A percentile compares a stretch with the other conserved stretches of the same genome.
These are phyloP conservation scores for Ylistrum balloti DNA, from an alignment of 1,140 invertebrate genomes.

Conservation along the genomic window DNA sequence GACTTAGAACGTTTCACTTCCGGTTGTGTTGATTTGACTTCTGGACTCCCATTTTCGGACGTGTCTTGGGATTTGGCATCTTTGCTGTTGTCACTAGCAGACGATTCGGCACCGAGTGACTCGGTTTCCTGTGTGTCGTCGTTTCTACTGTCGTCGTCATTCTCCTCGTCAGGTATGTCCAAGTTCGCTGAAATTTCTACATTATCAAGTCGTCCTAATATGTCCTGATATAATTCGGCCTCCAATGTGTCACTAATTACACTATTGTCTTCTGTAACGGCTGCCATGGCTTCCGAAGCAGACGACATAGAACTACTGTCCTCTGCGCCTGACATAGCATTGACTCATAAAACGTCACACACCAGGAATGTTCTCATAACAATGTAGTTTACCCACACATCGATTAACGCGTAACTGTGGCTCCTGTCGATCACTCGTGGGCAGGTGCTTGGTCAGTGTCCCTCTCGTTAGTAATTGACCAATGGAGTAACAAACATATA, in stretches of 20 bases:
- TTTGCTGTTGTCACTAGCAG: constrained; percentile 5
- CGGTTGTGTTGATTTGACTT: constrained; percentile 48
- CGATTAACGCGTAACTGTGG: neutral
- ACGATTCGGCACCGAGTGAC: constrained; percentile 46
- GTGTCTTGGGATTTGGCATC: neutral
- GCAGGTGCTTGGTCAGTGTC: neutral
- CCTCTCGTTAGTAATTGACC: neutral
- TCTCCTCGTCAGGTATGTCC: constrained; percentile 58
- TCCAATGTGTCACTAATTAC: neutral
- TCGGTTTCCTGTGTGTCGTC: constrained; percentile 42
- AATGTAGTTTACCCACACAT: constrained; percentile 12
- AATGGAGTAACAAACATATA: neutral
- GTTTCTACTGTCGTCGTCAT: constrained; percentile 48
- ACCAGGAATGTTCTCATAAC: constrained; percentile 24
- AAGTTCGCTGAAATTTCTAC: constrained; percentile 61
- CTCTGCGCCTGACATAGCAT: neutral
- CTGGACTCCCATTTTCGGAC: constrained; percentile 28
- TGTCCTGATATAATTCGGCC: constrained; percentile 54
- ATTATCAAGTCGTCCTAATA: constrained; percentile 60
- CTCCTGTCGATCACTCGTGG: neutral
- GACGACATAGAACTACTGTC: constrained; percentile 14
- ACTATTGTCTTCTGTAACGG: neutral
- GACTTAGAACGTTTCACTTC: constrained; percentile 45
- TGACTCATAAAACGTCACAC: constrained; percentile 25
- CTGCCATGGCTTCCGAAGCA: neutral